Evolutionary conservation across 2,113 vertebrate species (phyloP), one percentile per base, ranked within the genome.

Genomic region (Megalops atlanticus): DNA sequence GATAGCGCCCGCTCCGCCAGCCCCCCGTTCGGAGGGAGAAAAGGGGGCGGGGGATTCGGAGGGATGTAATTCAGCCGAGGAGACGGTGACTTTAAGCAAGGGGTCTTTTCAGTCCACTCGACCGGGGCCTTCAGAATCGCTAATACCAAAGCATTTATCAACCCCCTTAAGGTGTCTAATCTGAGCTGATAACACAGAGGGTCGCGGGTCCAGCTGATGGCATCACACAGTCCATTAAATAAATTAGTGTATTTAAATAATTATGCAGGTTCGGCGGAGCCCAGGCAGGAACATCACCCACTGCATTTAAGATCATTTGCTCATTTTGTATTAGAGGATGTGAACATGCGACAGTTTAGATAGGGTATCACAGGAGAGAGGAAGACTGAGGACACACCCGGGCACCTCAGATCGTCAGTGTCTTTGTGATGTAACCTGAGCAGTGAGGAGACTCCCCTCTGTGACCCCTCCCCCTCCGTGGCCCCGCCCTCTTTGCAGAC

Each of bases 401-500:
- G n/a, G n/a, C n/a, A n/a, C n/a, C n/a, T n/a, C n/a, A n/a, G n/a
- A n/a, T n/a, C n/a, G n/a, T n/a, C n/a, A n/a, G n/a, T n/a, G n/a
- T n/a, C n/a, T n/a, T n/a, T n/a, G n/a, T n/a, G n/a, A n/a, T n/a
- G n/a, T n/a, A n/a, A n/a, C n/a, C n/a, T n/a, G n/a, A n/a, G n/a
- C n/a, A n/a, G n/a, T n/a, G n/a, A n/a, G n/a, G n/a, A n/a, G 7
- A 27, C n/a, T 58, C 21, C 3, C 52, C 45, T 1, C 12, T 49
- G 6, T 58, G 52, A 58, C 45, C 45, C 45, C 45, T 11, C 58
- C 58, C 58, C 10, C 3, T 27, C 24, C 58, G n/a, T 49, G 10
- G 18, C 58, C 5, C 24, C 31, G 2, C 58, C 58, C n/a, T 10
- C 58, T 39, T 33, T 52, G 1, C 87, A 99, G 98, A 99, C 93